Evolutionary conservation across 2,113 vertebrate genomes (phyloP), one percentile per base, ranked within the genome.

Genomic region (Callocephalon fimbriatum): DNA sequence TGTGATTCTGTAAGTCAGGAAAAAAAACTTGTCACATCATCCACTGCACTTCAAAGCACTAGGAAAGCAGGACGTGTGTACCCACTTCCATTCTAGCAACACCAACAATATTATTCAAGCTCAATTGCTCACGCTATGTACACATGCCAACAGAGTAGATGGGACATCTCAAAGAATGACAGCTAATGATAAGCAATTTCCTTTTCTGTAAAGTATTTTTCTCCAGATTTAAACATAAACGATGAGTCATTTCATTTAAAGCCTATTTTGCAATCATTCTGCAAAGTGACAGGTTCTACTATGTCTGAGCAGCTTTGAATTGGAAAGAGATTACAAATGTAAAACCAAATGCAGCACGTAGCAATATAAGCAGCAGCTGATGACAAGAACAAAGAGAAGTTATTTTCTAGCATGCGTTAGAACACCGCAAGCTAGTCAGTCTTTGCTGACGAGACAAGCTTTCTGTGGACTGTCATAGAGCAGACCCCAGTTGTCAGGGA

Each of bases 181-280:
- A 94, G 81, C 40, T 82, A 72, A 88, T 18, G 21, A 79, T 16
- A 92, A 59, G 47, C 15, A 32, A 63, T n/a, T 93, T 94, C 66
- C 66, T 75, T 56, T 48, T 50, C 78, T 81, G 25, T 31, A 17
- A 61, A 73, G 16, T 42, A 61, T 44, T 92, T 35, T 54, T 71
- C 51, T 58, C 20, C 13, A 6, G 51, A 54, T 92, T 82, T 17
- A 82, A 85, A 73, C 31, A 88, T 9, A 95, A 93, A 89, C 5
- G 16, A 85, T 68, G 66, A 96, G 8, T 92, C 23, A 94, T 38
- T 92, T 75, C 20, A 75, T 61, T 87, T 47, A 76, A 95, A 82
- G 32, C 44, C 32, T 88, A 72, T n/a, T 93, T 87, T 81, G 82
- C 38, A 72, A 78, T 58, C 32, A 27, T 56, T 86, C 65, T 72